phyloP scores from a whole-genome alignment of 2,888 invertebrate species.

The Ganaspis brasiliensis region DNA sequence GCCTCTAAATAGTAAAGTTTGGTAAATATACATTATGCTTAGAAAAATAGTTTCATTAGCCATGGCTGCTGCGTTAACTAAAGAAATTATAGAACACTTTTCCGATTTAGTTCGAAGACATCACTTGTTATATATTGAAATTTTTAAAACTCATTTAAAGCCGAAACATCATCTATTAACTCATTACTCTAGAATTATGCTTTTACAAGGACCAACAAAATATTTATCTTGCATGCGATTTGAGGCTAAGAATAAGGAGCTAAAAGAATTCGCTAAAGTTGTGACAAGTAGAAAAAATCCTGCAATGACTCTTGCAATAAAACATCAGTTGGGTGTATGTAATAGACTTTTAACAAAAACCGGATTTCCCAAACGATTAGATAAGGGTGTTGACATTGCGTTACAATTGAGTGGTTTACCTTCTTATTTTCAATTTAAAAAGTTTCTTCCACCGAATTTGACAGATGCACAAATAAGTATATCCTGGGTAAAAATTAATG shows the following conservation, averaged over 20 bases:
- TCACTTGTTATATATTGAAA: neutral
- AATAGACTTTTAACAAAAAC: conserved; percentile 12
- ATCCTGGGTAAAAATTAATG: neutral
- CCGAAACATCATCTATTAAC: conserved; percentile 56
- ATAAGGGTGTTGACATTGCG: neutral
- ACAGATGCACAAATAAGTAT: neutral
- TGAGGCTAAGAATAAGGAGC: conserved; percentile 51
- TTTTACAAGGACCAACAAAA: conserved; percentile 48
- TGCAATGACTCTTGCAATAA: conserved; percentile 10
- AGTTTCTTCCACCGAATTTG: neutral
- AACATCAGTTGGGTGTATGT: conserved; percentile 34
- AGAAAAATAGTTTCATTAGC: neutral
- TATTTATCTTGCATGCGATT: conserved; percentile 52
- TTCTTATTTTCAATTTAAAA: neutral
- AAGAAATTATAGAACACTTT: neutral
- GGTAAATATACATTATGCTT: neutral
- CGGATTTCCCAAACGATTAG: neutral
- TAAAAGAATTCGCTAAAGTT: conserved; percentile 28
- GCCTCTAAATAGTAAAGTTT: neutral
- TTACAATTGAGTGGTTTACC: neutral
- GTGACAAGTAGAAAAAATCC: conserved; percentile 12
- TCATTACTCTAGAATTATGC: conserved; percentile 50
- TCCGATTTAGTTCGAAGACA: neutral
- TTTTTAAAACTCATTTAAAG: conserved; percentile 45
- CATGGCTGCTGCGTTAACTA: neutral